Conservation (phyloP, 2,888 invertebrate genomes). For the Saturnia pavonia region DNA sequence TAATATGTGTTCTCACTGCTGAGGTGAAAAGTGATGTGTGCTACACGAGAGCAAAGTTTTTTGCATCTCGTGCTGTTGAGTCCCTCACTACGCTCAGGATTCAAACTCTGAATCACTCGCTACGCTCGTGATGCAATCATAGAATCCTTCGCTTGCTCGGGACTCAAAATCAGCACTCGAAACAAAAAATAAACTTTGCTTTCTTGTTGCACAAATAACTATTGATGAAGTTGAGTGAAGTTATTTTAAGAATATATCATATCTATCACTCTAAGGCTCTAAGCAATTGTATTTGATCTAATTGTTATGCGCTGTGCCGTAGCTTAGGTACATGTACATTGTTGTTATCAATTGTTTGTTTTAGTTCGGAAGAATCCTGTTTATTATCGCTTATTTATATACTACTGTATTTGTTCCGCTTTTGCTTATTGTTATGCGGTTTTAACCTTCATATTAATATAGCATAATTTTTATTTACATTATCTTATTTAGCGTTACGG, state of each 20-base stretch:
- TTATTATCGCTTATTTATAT: not conserved
- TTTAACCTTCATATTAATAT: constrained; percentile 4
- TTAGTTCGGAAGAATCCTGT: not conserved
- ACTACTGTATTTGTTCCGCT: not conserved
- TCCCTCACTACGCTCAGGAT: no score
- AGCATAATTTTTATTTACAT: not conserved
- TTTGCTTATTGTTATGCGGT: not conserved
- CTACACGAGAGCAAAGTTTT: no score
- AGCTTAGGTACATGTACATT: no score
- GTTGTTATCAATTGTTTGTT: not conserved
- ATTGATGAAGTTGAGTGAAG: not conserved
- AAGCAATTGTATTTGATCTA: not conserved
- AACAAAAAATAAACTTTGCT: no score
- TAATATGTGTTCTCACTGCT: no score
- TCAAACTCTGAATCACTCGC: no score
- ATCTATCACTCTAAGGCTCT: not conserved
- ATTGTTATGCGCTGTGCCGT: not conserved
- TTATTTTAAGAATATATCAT: not conserved
- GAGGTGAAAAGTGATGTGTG: no score
- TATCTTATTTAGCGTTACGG: not conserved
- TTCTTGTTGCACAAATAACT: no score
- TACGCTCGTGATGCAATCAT: no score
- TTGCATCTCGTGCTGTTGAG: no score
- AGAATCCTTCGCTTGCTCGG: no score
- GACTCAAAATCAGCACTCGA: no score